Conservation (phyloP, 2,888 invertebrate species). For the Beris chalybata region DNA sequence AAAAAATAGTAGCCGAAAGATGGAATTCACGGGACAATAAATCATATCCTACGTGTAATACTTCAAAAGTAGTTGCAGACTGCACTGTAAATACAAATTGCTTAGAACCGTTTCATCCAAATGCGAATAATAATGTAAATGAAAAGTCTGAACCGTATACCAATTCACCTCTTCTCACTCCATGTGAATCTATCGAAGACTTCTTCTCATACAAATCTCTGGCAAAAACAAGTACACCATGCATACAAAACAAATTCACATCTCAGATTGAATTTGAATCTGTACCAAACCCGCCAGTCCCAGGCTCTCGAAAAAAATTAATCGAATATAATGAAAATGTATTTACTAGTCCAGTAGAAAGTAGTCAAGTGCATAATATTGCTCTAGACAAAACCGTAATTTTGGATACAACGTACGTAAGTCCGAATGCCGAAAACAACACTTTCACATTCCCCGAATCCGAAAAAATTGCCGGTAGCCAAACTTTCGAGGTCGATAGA, state of each 20-base stretch:
- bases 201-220: conserved; percentile 18
- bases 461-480: conserved; percentile 9
- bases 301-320: not conserved
- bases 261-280: not conserved
- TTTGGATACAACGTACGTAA: not conserved
- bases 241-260: conserved; percentile 17
- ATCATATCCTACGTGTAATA: not conserved
- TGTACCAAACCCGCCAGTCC: not conserved
- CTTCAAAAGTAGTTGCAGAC: not conserved
- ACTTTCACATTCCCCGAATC: conserved; percentile 3
- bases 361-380: not conserved
- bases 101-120: too few relatives aligned
- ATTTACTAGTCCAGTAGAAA: not conserved
- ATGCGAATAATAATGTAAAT: conserved; percentile 9
- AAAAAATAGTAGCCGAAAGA: conserved; percentile 35
- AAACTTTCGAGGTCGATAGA: conserved; percentile 37
- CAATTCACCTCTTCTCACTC: conserved; percentile 9
- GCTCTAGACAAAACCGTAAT: not conserved
- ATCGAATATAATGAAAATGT: not conserved
- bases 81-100: not conserved
- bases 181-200: conserved; percentile 21
- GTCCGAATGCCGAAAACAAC: not conserved
- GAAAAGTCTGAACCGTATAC: conserved; percentile 22
- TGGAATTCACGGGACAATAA: not conserved
- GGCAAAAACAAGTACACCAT: conserved; percentile 39